Conservation (phyloP, 2,888 invertebrate species). For the Rhagophthalmus giganteus region DNA sequence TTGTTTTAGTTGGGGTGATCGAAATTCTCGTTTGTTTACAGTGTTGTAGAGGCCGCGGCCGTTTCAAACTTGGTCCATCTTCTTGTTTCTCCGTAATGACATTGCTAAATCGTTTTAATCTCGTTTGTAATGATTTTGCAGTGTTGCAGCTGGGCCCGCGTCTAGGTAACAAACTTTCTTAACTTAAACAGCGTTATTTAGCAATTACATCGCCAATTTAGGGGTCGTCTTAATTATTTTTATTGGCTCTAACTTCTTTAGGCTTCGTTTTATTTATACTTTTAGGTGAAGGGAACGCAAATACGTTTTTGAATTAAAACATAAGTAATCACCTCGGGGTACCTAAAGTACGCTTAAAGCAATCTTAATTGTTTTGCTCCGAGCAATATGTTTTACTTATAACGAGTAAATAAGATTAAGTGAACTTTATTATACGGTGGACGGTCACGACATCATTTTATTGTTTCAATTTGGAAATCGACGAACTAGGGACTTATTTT, state of each 20-base stretch:
- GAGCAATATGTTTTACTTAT: background rate
- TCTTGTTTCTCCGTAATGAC: slow-evolving; percentile 27
- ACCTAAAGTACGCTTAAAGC: background rate
- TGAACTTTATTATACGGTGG: no score
- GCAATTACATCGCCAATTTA: slow-evolving; percentile 29
- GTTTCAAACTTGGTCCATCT: slow-evolving; percentile 26
- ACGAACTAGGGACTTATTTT: no score
- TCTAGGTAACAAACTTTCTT: slow-evolving; percentile 28
- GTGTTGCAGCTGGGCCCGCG: slow-evolving; percentile 33
- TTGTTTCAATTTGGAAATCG: no score
- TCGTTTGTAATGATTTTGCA: slow-evolving; percentile 31
- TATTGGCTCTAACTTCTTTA: slow-evolving; percentile 28
- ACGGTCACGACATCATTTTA: no score
- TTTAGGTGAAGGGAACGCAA: slow-evolving; percentile 9
- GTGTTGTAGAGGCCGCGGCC: slow-evolving; percentile 9
- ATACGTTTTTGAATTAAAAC: background rate
- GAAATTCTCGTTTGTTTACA: slow-evolving; percentile 15
- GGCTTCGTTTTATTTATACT: slow-evolving; percentile 21
- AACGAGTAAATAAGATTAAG: no score
- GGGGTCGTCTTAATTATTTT: slow-evolving; percentile 29
- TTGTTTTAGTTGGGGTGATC: background rate
- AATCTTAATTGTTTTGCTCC: background rate
- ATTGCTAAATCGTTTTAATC: slow-evolving; percentile 34
- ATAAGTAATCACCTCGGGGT: background rate
- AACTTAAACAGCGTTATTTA: slow-evolving; percentile 28